These are phyloP conservation scores for Actenoides lindsayi DNA, from an alignment of 2,113 vertebrate genomes.

Conservation along the genomic window DNA sequence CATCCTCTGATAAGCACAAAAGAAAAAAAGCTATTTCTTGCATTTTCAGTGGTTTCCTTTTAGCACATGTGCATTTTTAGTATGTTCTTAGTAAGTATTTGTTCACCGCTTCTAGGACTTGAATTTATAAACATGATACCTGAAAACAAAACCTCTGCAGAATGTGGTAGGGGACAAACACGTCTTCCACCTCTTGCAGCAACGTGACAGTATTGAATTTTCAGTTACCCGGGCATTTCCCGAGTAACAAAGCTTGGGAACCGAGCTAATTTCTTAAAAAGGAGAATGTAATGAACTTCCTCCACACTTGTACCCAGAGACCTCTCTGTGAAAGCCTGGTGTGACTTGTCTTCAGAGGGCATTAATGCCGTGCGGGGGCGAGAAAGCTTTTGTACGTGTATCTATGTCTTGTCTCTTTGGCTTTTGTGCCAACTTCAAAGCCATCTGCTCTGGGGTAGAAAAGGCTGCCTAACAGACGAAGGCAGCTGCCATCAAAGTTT, in stretches of 20 bases:
- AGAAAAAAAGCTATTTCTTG: background rate
- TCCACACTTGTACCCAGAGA: background rate
- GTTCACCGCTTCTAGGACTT: background rate
- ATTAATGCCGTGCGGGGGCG: background rate
- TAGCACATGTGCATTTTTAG: background rate
- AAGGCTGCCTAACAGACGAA: conserved; percentile 65
- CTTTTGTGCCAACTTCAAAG: conserved; percentile 24
- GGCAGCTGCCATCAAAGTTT: conserved; percentile 64
- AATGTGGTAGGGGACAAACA: background rate
- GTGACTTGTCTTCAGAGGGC: background rate
- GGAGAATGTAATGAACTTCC: background rate
- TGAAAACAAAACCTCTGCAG: background rate
- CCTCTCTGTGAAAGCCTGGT: background rate
- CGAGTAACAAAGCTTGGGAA: background rate
- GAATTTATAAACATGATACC: background rate
- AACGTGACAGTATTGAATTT: background rate
- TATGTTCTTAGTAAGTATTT: background rate
- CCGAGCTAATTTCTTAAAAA: background rate
- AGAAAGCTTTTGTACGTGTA: background rate
- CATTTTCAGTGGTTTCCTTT: background rate
- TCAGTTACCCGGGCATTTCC: background rate
- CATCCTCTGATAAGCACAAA: background rate
- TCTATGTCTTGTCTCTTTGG: background rate
- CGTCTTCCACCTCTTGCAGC: background rate
- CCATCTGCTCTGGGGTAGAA: conserved; percentile 51